Percentiles rank a stretch among this genome's conserved stretches.
These are phyloP conservation scores for Junco hyemalis DNA, from an alignment of 2,113 vertebrate species.

Conservation along the genomic window DNA sequence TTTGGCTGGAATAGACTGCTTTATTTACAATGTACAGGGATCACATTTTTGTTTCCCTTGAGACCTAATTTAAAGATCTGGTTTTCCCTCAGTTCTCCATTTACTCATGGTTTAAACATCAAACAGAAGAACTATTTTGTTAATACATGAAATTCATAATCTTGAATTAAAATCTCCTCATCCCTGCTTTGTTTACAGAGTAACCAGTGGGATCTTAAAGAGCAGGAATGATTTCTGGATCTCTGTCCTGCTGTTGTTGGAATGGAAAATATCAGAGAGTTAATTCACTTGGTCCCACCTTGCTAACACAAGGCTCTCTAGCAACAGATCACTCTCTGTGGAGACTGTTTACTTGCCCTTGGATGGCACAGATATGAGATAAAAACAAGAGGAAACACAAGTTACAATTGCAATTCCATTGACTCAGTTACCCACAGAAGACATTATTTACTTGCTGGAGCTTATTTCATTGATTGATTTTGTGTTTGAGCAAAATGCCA, in stretches of 20 bases:
- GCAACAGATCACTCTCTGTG: neutral
- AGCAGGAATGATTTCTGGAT: neutral
- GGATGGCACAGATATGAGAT: neutral
- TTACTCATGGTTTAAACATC: neutral
- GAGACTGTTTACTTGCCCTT: neutral
- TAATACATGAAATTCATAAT: neutral
- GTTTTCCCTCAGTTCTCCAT: conserved; percentile 31
- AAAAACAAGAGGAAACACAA: neutral
- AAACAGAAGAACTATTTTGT: neutral
- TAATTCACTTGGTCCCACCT: neutral
- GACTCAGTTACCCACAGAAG: neutral
- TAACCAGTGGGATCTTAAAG: neutral
- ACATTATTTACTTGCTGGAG: neutral
- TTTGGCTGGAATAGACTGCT: neutral
- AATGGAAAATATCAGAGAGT: neutral
- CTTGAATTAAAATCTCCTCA: neutral
- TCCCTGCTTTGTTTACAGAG: neutral
- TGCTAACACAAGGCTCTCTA: neutral
- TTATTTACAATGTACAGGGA: conserved; percentile 27
- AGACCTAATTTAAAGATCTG: conserved; percentile 49
- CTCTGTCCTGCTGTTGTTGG: neutral
- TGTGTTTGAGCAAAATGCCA: neutral
- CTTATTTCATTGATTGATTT: neutral
- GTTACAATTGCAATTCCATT: neutral
- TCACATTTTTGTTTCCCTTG: conserved; percentile 38